phyloP scores from a whole-genome alignment of 2,797 vertebrate species.

The Telmatherina bonti region DNA sequence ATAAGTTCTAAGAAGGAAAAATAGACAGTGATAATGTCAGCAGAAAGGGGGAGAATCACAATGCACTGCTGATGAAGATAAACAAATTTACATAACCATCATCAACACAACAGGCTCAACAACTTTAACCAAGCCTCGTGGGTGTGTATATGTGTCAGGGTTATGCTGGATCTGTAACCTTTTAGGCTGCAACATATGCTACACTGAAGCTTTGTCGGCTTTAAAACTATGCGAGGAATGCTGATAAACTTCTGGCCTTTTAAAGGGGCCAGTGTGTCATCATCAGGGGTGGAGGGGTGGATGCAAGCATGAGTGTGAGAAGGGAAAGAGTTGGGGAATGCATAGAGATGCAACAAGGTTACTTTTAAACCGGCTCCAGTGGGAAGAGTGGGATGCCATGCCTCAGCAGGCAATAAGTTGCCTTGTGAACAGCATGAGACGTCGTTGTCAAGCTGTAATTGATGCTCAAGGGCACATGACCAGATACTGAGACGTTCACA shows the following conservation, averaged over 20 bases:
- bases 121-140: slow-evolving; percentile 23
- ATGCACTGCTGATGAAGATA: background rate
- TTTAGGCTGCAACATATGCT: slow-evolving; percentile 29
- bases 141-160: background rate
- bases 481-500: too few relatives aligned
- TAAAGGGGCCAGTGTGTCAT: slow-evolving; percentile 49
- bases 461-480: too few relatives aligned
- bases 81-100: background rate
- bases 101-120: slow-evolving; percentile 63
- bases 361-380: background rate
- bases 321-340: background rate
- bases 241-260: slow-evolving; percentile 78
- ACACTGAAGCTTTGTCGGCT: slow-evolving; percentile 45
- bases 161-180: slow-evolving; percentile 51
- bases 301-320: background rate
- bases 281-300: slow-evolving; percentile 13
- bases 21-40: background rate
- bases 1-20: slow-evolving; percentile 1
- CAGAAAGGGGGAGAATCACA: background rate
- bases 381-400: background rate
- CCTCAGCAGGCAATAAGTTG: too few relatives aligned
- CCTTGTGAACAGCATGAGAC: too few relatives aligned
- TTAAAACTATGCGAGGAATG: slow-evolving; percentile 76
- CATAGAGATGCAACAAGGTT: background rate
- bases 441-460: too few relatives aligned